Percentiles rank a stretch among this genome's conserved stretches.
Conservation (phyloP, 2,797 vertebrate genomes). For the Cichlasoma orientale region DNA sequence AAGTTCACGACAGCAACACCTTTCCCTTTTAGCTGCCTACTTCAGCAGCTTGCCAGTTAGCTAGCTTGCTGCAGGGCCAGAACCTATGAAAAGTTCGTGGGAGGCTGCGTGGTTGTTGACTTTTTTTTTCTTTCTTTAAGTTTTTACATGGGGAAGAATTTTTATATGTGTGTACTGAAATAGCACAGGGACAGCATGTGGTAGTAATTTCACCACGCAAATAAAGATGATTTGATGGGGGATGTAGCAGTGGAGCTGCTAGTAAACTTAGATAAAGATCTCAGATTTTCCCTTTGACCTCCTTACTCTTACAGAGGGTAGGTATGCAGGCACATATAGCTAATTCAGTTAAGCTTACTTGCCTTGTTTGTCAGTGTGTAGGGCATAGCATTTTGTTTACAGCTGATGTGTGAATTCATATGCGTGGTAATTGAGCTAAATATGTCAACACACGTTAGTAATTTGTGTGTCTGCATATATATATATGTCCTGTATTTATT, state of each 20-base stretch:
- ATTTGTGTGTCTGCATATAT: constrained; percentile 53
- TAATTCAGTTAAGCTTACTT: background rate
- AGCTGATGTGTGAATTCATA: background rate
- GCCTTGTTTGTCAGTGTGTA: background rate
- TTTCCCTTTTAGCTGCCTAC: constrained; percentile 50
- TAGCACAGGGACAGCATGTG: constrained; percentile 71
- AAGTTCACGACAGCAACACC: constrained; percentile 56
- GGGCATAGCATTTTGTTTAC: constrained; percentile 10
- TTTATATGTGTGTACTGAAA: constrained; percentile 76
- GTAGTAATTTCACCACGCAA: constrained; percentile 75
- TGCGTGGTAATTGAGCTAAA: background rate
- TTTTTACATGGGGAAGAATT: constrained; percentile 63
- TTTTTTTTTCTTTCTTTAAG: constrained; percentile 27
- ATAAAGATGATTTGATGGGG: constrained; percentile 70
- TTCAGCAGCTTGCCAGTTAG: constrained; percentile 44
- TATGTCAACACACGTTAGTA: constrained; percentile 24
- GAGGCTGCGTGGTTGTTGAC: constrained; percentile 48
- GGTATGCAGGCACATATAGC: background rate
- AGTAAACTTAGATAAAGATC: constrained; percentile 46
- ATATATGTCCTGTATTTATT: constrained; percentile 37
- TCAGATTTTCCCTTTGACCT: constrained; percentile 40
- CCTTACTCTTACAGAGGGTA: constrained; percentile 19
- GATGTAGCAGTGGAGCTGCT: constrained; percentile 41
- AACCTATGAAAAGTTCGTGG: constrained; percentile 56
- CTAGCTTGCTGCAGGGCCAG: constrained; percentile 37